Base-by-base conservation (phyloP, 1,140 invertebrate species). In the Bombus difficillimus region DNA sequence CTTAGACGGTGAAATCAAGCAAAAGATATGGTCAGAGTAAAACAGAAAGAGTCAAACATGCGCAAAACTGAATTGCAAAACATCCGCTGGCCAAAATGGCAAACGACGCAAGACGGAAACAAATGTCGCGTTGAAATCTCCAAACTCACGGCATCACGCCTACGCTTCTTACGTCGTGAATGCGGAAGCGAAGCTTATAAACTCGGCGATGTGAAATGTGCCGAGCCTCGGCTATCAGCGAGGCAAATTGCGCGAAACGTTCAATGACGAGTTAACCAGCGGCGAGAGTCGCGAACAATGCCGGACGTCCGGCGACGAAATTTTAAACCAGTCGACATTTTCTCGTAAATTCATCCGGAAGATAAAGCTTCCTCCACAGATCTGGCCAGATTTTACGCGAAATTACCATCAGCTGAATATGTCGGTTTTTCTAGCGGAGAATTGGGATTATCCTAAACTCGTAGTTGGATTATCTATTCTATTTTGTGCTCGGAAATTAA, bases 191-290 rank as follows among this genome's bases (percentile, higher is more conserved):
- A 25, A 39, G 37, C 3, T 25, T 34, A 22, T 18, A 69, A 69
- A 12, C 18, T 10, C 18, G 47, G 47, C 47, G 18, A 53, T 53
- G 47, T 53, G 47, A 53, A 53, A 53, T 69, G 68, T 18, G 18
- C 9, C 22, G 22, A 12, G 68, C 2, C 10, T 25, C 22, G 37
- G n/a, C 8, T n/a, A 43, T 32, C 15, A 25, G 32, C 18, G 13
- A 62, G 43, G 37, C 8, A 66, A 82, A 47, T 82, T 62, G 37
- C 39, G 57, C 53, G 15, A 47, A 74, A 64, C n/a, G 71, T 82
- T 37, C 47, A 82, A 66, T 73, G 47, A 37, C 34, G 68, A 28
- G 66, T 59, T 39, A 72, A 72, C 47, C 39, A 64, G 4, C 22
- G 8, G 3, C 41, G 41, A n/a, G 32, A 37, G 8, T 22, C 15